A percentile compares a stretch with the other conserved stretches of the same genome.
phyloP scores from a whole-genome alignment of 2,113 vertebrate species.

The Rhinogobius similis region DNA sequence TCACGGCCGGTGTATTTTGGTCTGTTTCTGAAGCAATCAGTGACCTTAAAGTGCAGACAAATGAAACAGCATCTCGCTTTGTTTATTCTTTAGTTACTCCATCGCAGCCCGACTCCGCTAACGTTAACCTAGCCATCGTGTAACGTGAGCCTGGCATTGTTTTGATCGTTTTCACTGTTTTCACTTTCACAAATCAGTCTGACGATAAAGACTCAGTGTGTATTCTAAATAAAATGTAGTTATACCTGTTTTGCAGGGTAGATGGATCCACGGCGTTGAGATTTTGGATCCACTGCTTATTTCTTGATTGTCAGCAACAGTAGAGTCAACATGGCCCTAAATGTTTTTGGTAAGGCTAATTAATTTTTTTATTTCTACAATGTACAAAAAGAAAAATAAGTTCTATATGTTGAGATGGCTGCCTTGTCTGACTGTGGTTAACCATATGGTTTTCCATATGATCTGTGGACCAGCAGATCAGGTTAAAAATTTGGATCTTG shows the following conservation, averaged over 20 bases:
- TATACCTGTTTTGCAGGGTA: conserved; percentile 29
- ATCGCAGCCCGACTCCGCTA: conserved; percentile 39
- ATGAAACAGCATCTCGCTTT: neutral
- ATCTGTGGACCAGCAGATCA: too few relatives aligned
- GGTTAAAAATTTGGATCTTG: too few relatives aligned
- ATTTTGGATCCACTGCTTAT: conserved; percentile 36
- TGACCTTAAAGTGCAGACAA: neutral
- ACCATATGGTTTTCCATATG: too few relatives aligned
- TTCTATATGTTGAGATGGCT: too few relatives aligned
- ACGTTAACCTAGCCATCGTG: conserved; percentile 61
- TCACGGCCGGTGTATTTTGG: too few relatives aligned
- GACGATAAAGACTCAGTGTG: fast-evolving
- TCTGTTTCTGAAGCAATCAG: too few relatives aligned
- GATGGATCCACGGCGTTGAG: conserved; percentile 15
- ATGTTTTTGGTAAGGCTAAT: conserved; percentile 69
- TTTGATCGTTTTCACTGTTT: conserved; percentile 29
- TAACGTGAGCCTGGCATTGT: conserved; percentile 23
- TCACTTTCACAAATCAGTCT: neutral
- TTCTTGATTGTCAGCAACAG: conserved; percentile 42
- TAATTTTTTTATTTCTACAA: neutral
- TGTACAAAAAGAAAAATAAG: too few relatives aligned
- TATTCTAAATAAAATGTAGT: neutral
- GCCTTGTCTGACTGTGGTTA: too few relatives aligned
- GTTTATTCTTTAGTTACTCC: conserved; percentile 12
- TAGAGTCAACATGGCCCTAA: conserved; percentile 67